Evolutionary conservation across 2,888 invertebrate genomes (phyloP), one percentile per base, ranked within the genome.

Genomic region (Brenthis hecate): DNA sequence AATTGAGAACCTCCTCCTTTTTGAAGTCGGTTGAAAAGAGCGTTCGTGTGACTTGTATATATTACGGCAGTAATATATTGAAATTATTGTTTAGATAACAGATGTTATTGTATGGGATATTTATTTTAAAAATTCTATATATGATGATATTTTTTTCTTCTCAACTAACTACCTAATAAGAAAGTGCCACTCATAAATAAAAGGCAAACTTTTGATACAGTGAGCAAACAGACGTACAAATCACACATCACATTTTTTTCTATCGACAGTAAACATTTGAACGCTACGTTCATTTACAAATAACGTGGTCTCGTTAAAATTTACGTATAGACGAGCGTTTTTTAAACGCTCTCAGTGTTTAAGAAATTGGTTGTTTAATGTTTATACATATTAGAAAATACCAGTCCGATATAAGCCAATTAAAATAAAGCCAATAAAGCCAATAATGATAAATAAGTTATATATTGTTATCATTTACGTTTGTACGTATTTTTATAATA

Each of bases 241-340:
- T 78, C 78, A 74, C 75, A 76, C 76, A 74, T 80, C 62, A 36
- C 62, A 62, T 62, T 62, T 80, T 80, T 78, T 77, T 79, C 78
- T 71, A 82, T 80, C 77, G 79, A 79, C 72, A 69, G 75, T 78
- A 83, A 85, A 85, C 79, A 83, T 81, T 80, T 79, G 80, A 79
- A 73, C 73, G 65, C 50, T 13, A 71, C 72, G 73, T 77, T 74
- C 80, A 74, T 81, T 82, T 78, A 79, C 80, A 79, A 80, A 81
- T 77, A 80, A 73, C 75, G 75, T 73, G 72, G 76, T 71, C 76
- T 76, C 71, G 77, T 76, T 76, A 72, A 65, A 69, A 69, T 65
- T 61, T 47, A 5, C 23, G 23, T 6, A 60, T 57, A 73, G 70
- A 78, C 81, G 76, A 56, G 78, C 78, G 76, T 75, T 76, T 68